Conservation (phyloP, 2,888 invertebrate genomes). For the Drosophila formosana region DNA sequence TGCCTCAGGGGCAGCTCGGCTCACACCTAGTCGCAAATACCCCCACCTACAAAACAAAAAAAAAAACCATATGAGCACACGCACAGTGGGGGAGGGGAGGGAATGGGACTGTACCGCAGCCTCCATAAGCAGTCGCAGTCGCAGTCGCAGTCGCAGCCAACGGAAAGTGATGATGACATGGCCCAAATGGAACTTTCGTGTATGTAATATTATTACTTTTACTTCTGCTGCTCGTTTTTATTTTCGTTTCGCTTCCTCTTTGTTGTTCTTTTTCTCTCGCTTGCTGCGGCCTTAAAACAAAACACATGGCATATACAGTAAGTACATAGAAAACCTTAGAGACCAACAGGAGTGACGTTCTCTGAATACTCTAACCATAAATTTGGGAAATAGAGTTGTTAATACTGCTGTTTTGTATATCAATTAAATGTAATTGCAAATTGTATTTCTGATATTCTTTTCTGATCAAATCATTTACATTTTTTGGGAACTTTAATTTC, state of each 20-base stretch:
- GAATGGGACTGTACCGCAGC: neutral
- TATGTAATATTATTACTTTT: conserved; percentile 60
- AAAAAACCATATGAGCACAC: neutral
- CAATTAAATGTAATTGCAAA: too few relatives aligned
- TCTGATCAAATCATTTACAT: too few relatives aligned
- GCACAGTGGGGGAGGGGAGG: neutral
- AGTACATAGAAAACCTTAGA: neutral
- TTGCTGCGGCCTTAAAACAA: conserved; percentile 12
- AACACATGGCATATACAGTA: neutral
- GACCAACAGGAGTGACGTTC: neutral
- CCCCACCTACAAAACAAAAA: neutral
- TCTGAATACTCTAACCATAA: neutral
- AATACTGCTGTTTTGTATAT: too few relatives aligned
- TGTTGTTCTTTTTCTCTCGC: conserved; percentile 3
- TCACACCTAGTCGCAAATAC: neutral
- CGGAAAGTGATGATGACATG: conserved; percentile 66
- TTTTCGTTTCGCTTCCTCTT: conserved; percentile 8
- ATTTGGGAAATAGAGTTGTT: too few relatives aligned
- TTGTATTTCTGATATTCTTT: too few relatives aligned
- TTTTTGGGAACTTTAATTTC: too few relatives aligned
- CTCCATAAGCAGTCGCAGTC: conserved; percentile 1
- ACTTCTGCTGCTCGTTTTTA: conserved; percentile 35
- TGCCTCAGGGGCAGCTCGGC: conserved; percentile 7
- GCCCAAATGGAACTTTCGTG: conserved; percentile 68
- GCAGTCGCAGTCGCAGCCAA: conserved; percentile 11